Evolutionary conservation across 2,113 vertebrate species (phyloP).

Genomic region (Candoia aspera): DNA sequence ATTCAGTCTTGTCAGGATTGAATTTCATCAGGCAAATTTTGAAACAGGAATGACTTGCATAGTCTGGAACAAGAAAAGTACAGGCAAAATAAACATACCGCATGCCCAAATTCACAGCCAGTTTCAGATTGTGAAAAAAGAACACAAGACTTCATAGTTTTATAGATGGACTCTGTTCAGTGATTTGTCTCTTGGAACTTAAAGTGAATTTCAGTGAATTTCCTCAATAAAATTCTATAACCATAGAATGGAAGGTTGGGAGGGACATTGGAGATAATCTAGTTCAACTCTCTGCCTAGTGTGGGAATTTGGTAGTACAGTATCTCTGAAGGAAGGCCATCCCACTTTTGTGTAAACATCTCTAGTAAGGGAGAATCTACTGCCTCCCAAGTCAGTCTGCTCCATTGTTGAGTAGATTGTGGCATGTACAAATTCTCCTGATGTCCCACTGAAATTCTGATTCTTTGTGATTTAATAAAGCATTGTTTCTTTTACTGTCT

Average conservation of each 20-base stretch:
- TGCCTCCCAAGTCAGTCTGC: background rate
- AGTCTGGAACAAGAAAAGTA: background rate
- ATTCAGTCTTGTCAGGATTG: background rate
- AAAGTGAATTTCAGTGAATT: background rate
- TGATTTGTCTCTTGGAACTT: background rate
- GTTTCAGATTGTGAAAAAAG: background rate
- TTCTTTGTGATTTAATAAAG: background rate
- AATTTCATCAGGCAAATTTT: background rate
- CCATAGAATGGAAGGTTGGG: background rate
- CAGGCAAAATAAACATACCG: background rate
- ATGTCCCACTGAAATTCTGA: background rate
- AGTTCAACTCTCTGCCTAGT: background rate
- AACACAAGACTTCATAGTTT: background rate
- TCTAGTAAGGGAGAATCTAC: background rate
- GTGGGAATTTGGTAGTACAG: background rate
- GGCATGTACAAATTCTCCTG: background rate
- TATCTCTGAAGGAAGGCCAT: background rate
- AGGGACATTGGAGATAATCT: background rate
- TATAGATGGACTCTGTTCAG: background rate
- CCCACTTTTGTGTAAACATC: background rate
- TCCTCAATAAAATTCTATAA: background rate
- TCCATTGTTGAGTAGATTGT: background rate
- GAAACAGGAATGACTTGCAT: background rate
- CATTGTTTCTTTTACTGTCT: background rate
- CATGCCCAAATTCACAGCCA: background rate